Conservation (phyloP, 2,888 invertebrate species). For the Phanerotoma sp. region DNA sequence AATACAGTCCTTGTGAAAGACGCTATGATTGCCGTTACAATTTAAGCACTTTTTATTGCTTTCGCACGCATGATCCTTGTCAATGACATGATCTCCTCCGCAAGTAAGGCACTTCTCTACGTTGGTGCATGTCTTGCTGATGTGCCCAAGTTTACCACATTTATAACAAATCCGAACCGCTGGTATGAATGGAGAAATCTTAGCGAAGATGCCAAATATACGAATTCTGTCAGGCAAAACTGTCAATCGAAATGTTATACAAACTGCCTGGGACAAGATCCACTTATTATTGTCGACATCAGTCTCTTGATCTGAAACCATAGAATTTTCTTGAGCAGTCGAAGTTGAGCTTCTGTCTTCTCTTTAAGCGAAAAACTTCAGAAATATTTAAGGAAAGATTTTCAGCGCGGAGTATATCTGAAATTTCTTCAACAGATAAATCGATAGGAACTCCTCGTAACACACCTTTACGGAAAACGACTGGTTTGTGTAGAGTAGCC, state of each 20-base stretch:
- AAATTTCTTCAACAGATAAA: conserved; percentile 1
- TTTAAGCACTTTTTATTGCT: conserved; percentile 3
- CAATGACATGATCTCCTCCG: not conserved
- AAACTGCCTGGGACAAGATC: not conserved
- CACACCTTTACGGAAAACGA: conserved; percentile 9
- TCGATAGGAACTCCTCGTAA: not conserved
- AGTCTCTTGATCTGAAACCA: too few species aligned
- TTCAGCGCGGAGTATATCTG: not conserved
- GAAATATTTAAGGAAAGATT: not conserved
- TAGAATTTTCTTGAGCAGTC: too few species aligned
- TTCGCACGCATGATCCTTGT: conserved; percentile 1
- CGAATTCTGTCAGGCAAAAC: not conserved
- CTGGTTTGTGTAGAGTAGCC: not conserved
- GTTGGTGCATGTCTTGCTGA: not conserved
- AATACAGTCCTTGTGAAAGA: conserved; percentile 7
- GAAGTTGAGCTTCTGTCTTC: not conserved
- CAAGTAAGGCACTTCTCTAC: conserved; percentile 8
- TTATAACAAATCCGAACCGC: conserved; percentile 7
- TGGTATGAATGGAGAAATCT: not conserved
- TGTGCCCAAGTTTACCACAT: conserved; percentile 1
- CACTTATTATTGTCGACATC: too few species aligned
- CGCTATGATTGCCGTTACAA: conserved; percentile 12
- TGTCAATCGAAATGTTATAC: conserved; percentile 5
- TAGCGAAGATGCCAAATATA: conserved; percentile 7
- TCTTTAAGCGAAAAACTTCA: not conserved